These are phyloP conservation scores for Beaufortia kweichowensis DNA, from an alignment of 2,113 vertebrate species.

Conservation along the genomic window DNA sequence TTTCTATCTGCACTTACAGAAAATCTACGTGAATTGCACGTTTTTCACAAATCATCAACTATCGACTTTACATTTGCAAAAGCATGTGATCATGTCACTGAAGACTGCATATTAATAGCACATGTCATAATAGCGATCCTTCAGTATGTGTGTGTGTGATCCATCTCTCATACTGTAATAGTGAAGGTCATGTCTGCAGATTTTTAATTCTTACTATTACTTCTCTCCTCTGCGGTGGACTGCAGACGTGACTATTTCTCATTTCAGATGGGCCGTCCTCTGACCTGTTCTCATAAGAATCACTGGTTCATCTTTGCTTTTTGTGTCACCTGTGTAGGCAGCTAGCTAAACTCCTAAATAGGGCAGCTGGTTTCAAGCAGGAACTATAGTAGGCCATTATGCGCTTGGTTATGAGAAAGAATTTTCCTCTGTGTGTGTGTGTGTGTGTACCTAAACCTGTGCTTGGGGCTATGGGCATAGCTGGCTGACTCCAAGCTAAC, in stretches of 20 bases:
- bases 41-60: no score
- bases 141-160: no score
- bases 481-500: slow-evolving; percentile 70
- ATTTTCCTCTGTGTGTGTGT: slow-evolving; percentile 51
- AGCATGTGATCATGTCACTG: no score
- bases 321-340: slow-evolving; percentile 56
- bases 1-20: no score
- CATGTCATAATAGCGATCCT: no score
- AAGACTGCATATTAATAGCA: no score
- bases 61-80: no score
- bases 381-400: slow-evolving; percentile 69
- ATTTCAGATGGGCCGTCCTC: slow-evolving; percentile 41
- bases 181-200: slow-evolving; percentile 47
- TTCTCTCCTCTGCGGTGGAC: slow-evolving; percentile 55
- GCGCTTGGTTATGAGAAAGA: slow-evolving; percentile 73
- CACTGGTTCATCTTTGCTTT: slow-evolving; percentile 51
- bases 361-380: slow-evolving; percentile 73
- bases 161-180: no score
- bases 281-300: slow-evolving; percentile 40
- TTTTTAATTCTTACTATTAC: slow-evolving; percentile 56
- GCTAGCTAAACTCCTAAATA: slow-evolving; percentile 71
- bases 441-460: slow-evolving; percentile 10
- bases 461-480: slow-evolving; percentile 61
- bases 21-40: no score
- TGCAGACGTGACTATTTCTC: slow-evolving; percentile 56